These are phyloP conservation scores for Leptopilina myrica DNA, from an alignment of 2,888 invertebrate genomes.

Conservation along the genomic window DNA sequence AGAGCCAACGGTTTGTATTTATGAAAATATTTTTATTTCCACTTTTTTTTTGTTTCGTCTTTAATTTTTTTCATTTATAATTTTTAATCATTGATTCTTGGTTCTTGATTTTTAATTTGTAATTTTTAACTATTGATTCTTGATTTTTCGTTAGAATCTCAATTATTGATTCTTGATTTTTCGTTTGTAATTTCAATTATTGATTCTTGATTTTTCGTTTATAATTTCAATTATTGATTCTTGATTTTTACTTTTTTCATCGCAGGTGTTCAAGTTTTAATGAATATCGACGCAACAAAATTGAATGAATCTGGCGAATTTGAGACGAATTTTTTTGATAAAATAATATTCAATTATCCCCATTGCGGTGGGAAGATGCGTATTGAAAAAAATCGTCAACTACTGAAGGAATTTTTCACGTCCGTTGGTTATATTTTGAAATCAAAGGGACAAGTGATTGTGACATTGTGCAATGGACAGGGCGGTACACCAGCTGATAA, in stretches of 20 bases:
- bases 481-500: slow-evolving; percentile 78
- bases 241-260: slow-evolving; percentile 43
- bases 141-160: neutral
- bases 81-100: too few species aligned
- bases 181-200: too few species aligned
- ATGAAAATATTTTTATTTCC: neutral
- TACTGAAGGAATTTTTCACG: slow-evolving; percentile 78
- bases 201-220: neutral
- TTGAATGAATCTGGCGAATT: slow-evolving; percentile 69
- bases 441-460: slow-evolving; percentile 72
- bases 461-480: slow-evolving; percentile 79
- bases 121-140: too few species aligned
- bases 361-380: slow-evolving; percentile 81
- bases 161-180: neutral
- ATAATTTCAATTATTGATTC: neutral
- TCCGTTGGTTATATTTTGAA: slow-evolving; percentile 74
- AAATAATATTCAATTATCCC: slow-evolving; percentile 82
- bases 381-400: slow-evolving; percentile 78
- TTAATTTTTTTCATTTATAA: too few species aligned
- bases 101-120: neutral
- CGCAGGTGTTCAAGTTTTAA: slow-evolving; percentile 76
- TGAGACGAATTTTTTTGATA: slow-evolving; percentile 70
- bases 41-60: neutral
- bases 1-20: slow-evolving; percentile 68
- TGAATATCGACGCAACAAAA: slow-evolving; percentile 78